A percentile compares a stretch with the other conserved stretches of the same genome.
phyloP scores from a whole-genome alignment of 2,888 invertebrate genomes.

The Leptopterna dolabrata region DNA sequence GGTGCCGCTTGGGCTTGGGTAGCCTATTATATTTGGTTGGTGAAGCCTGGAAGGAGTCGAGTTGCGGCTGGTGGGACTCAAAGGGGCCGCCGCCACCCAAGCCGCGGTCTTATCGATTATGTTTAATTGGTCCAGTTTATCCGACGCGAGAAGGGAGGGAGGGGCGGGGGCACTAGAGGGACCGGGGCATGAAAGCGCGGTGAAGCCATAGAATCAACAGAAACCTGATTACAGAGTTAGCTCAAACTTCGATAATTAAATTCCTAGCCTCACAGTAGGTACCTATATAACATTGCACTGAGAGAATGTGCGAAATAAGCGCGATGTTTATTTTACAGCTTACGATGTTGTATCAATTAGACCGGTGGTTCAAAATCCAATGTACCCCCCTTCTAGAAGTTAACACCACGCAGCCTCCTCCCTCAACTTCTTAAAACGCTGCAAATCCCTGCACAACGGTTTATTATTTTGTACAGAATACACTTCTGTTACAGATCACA shows the following conservation, averaged over 20 bases:
- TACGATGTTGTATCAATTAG: too few relatives aligned
- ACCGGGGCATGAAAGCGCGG: neutral
- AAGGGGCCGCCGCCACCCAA: neutral
- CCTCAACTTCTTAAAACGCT: too few relatives aligned
- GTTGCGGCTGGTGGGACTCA: neutral
- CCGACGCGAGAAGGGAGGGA: neutral
- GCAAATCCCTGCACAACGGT: too few relatives aligned
- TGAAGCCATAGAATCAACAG: slow-evolving; percentile 51
- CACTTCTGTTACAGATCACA: too few relatives aligned
- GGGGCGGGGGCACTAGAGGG: neutral
- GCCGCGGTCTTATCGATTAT: slow-evolving; percentile 34
- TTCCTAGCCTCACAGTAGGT: neutral
- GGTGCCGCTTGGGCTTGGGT: neutral
- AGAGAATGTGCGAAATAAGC: too few relatives aligned
- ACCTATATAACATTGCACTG: neutral
- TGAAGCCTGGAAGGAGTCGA: neutral
- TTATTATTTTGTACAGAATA: too few relatives aligned
- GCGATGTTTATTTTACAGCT: too few relatives aligned
- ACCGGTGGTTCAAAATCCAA: too few relatives aligned
- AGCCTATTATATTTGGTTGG: slow-evolving; percentile 20
- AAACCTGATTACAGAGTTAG: slow-evolving; percentile 53
- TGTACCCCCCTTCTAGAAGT: too few relatives aligned
- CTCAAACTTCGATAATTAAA: slow-evolving; percentile 48
- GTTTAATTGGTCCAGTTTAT: slow-evolving; percentile 48
- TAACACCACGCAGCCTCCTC: too few relatives aligned